phyloP scores from a whole-genome alignment of 2,888 invertebrate species.

The Pollenia amentaria region DNA sequence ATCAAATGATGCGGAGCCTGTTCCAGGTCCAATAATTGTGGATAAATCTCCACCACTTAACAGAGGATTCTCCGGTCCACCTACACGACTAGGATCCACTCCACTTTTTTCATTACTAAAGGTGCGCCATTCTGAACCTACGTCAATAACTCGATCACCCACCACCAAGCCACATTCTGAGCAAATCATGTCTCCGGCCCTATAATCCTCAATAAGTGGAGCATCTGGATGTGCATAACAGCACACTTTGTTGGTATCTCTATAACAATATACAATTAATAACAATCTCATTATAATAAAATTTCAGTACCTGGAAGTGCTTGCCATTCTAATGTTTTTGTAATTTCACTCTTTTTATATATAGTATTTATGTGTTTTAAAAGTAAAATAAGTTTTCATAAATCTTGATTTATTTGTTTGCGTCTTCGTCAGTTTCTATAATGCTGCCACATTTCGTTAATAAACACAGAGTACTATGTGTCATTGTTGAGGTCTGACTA shows the following conservation, averaged over 20 bases:
- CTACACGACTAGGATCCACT: slow-evolving; percentile 99
- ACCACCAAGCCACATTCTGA: slow-evolving; percentile 99
- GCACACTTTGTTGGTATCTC: slow-evolving; percentile 89
- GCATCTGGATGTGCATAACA: slow-evolving; percentile 98
- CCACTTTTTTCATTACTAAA: slow-evolving; percentile 99
- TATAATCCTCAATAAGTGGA: slow-evolving; percentile 97
- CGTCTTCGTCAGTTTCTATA: neutral
- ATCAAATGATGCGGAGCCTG: slow-evolving; percentile 94
- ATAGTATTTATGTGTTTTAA: neutral
- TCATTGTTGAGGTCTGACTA: neutral
- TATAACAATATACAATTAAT: slow-evolving; percentile 13
- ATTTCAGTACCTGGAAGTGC: slow-evolving; percentile 75
- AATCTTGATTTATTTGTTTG: slow-evolving; percentile 19
- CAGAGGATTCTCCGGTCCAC: slow-evolving; percentile 99
- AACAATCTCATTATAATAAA: neutral
- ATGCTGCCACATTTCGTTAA: slow-evolving; percentile 20
- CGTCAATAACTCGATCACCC: slow-evolving; percentile 99
- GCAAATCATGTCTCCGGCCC: slow-evolving; percentile 98
- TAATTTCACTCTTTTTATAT: neutral
- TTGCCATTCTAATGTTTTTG: slow-evolving; percentile 74
- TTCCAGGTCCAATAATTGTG: slow-evolving; percentile 94
- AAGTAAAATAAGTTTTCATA: neutral
- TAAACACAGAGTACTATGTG: too few relatives aligned
- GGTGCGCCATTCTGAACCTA: slow-evolving; percentile 99
- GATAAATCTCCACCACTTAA: slow-evolving; percentile 98